Conservation (phyloP, 1,140 invertebrate species). For the Leptinotarsa undecemlineata region DNA sequence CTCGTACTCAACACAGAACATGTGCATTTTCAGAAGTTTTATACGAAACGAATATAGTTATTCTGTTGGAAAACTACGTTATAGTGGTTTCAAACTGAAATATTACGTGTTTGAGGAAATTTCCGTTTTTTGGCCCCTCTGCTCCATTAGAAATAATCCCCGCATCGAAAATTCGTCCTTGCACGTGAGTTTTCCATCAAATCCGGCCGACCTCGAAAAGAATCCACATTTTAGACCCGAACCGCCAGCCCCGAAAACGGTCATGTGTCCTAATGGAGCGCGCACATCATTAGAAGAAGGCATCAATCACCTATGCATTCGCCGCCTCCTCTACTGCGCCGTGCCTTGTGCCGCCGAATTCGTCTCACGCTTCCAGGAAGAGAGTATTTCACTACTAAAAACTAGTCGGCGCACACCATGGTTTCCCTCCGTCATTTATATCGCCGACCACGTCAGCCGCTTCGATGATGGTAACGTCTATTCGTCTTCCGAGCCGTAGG, state of each 20-base stretch:
- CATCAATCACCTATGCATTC: conserved; percentile 10
- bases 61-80: too few relatives aligned
- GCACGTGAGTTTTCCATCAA: not conserved
- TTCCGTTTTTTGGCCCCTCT: too few relatives aligned
- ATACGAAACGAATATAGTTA: too few relatives aligned
- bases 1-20: too few relatives aligned
- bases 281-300: conserved; percentile 13
- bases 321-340: conserved; percentile 1
- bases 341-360: conserved; percentile 9
- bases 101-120: too few relatives aligned
- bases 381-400: not conserved
- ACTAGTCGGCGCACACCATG: not conserved
- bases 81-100: too few relatives aligned
- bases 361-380: not conserved
- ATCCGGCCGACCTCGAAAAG: not conserved
- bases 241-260: not conserved
- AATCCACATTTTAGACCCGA: not conserved
- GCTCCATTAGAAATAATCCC: not conserved
- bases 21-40: too few relatives aligned
- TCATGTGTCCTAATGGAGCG: not conserved
- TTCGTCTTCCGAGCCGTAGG: not conserved
- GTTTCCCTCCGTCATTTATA: not conserved
- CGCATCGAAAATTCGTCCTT: not conserved
- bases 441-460: not conserved
- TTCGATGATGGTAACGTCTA: not conserved